Evolutionary conservation across 1,140 invertebrate species (phyloP).

Genomic region (Steinernema khuongi): DNA sequence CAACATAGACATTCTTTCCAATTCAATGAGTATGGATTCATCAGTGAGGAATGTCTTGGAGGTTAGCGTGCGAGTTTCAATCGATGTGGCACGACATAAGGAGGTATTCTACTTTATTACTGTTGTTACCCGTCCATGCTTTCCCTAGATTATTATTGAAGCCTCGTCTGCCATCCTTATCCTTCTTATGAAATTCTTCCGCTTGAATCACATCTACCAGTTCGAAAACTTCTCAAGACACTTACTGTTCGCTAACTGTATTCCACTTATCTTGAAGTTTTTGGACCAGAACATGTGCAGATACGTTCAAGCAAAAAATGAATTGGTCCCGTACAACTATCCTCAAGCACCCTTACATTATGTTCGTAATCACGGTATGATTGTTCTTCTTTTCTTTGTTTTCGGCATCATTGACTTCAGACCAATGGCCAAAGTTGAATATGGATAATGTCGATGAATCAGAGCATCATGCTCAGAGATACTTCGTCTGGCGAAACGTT

Average conservation of each 20-base stretch:
- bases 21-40: conserved; percentile 53
- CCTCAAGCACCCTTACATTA: conserved; percentile 47
- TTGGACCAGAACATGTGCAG: conserved; percentile 96
- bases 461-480: conserved; percentile 36
- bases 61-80: conserved; percentile 91
- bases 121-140: conserved; percentile 63
- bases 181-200: conserved; percentile 91
- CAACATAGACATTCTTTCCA: conserved; percentile 53
- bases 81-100: conserved; percentile 95
- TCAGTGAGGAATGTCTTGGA: conserved; percentile 63
- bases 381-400: conserved; percentile 22
- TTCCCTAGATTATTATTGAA: conserved; percentile 87
- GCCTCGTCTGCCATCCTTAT: conserved; percentile 88
- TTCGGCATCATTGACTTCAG: conserved; percentile 66
- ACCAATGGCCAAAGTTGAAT: conserved; percentile 87
- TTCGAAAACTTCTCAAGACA: conserved; percentile 99
- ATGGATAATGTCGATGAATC: conserved; percentile 73
- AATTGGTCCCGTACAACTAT: conserved; percentile 61
- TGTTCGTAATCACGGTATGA: conserved; percentile 45
- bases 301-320: conserved; percentile 89
- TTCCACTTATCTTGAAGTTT: conserved; percentile 95
- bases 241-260: conserved; percentile 97
- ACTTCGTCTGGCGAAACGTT: conserved; percentile 91
- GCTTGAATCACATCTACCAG: conserved; percentile 93
- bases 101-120: conserved; percentile 84